phyloP scores from a whole-genome alignment of 2,113 vertebrate genomes.

The Nerophis ophidion region DNA sequence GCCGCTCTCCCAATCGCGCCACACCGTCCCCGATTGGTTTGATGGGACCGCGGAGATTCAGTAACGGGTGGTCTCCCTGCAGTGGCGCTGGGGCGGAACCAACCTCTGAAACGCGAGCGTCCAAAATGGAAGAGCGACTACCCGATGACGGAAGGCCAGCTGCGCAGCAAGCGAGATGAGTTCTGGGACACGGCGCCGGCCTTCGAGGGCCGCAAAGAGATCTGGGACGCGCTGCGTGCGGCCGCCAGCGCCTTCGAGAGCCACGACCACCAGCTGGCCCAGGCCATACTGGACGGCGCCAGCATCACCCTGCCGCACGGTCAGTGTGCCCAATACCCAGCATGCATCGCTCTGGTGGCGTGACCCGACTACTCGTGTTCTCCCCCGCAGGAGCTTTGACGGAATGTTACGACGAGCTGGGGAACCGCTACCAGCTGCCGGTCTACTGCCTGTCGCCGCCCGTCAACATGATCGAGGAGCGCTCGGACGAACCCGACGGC shows the following conservation, averaged over 20 bases:
- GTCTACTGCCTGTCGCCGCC: slow-evolving; percentile 94
- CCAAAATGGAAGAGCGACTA: slow-evolving; percentile 99
- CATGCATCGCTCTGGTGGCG: too few relatives aligned
- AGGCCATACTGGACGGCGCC: slow-evolving; percentile 96
- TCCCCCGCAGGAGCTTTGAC: slow-evolving; percentile 82
- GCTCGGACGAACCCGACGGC: slow-evolving; percentile 82
- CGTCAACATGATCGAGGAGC: slow-evolving; percentile 98
- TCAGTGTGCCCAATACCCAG: slow-evolving; percentile 50
- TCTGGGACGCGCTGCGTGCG: slow-evolving; percentile 94
- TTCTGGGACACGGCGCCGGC: slow-evolving; percentile 98
- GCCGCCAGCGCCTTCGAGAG: slow-evolving; percentile 94
- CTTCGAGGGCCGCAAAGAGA: slow-evolving; percentile 95
- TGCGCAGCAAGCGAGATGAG: slow-evolving; percentile 95
- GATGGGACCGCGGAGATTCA: too few relatives aligned
- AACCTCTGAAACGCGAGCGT: slow-evolving; percentile 93
- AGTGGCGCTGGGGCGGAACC: slow-evolving; percentile 96
- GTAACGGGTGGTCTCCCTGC: not conserved
- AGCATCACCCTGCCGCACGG: slow-evolving; percentile 95
- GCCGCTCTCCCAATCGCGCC: too few relatives aligned
- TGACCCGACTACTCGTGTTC: slow-evolving; percentile 3
- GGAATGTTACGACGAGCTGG: slow-evolving; percentile 97
- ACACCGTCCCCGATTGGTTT: too few relatives aligned
- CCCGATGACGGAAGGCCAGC: slow-evolving; percentile 95
- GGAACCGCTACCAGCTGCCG: slow-evolving; percentile 95
- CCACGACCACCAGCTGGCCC: slow-evolving; percentile 93